Evolutionary conservation across 2,797 vertebrate genomes (phyloP).

Genomic region (Ambastaia sidthimunki): DNA sequence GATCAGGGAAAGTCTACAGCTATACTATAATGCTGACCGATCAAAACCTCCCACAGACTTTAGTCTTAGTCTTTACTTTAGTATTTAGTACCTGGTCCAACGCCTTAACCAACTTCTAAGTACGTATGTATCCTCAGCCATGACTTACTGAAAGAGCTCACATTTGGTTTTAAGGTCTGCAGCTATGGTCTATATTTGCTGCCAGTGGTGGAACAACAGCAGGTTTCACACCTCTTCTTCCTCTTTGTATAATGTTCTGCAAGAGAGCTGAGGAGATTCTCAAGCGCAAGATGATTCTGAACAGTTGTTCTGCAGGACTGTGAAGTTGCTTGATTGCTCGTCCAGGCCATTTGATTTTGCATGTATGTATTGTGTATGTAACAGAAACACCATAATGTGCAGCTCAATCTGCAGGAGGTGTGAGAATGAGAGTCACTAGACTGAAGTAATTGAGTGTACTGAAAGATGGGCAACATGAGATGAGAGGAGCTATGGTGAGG

Average conservation of each 20-base stretch:
- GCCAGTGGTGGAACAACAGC: neutral
- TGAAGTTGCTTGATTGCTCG: neutral
- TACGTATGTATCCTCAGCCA: neutral
- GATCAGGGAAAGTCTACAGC: neutral
- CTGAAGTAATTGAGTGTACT: neutral
- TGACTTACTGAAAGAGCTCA: slow-evolving; percentile 7
- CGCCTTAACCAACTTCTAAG: slow-evolving; percentile 43
- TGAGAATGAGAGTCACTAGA: neutral
- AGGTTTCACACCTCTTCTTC: slow-evolving; percentile 26
- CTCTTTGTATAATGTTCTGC: neutral
- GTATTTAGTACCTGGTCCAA: neutral
- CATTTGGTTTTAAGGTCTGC: slow-evolving; percentile 39
- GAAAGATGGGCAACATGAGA: neutral
- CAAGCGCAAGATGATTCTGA: neutral
- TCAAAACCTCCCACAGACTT: slow-evolving; percentile 11
- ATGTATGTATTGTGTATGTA: neutral
- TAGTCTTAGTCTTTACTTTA: neutral
- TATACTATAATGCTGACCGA: neutral
- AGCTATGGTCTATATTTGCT: no score
- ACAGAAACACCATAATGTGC: neutral
- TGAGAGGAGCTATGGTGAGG: neutral
- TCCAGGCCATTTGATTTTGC: neutral
- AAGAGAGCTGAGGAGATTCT: neutral
- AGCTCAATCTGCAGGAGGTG: slow-evolving; percentile 3
- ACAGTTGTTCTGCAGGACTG: slow-evolving; percentile 4